phyloP scores from a whole-genome alignment of 2,113 vertebrate species.

The Mystacornis crossleyi region DNA sequence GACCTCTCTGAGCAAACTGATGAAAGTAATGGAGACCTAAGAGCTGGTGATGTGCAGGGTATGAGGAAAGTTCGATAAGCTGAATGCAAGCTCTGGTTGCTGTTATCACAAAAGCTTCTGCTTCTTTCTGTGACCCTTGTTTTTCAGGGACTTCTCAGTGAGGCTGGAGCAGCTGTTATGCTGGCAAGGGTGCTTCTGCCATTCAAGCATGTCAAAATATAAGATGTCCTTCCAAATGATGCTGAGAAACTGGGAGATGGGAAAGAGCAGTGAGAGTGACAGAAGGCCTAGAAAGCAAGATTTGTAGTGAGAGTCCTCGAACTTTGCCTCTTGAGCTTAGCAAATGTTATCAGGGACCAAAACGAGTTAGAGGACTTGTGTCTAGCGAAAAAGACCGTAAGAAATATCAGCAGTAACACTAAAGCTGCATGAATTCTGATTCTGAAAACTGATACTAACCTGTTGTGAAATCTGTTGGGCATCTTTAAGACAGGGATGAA shows the following conservation, averaged over 20 bases:
- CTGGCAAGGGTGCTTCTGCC: not conserved
- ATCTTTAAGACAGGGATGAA: not conserved
- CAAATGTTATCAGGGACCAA: not conserved
- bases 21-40: not conserved
- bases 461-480: not conserved
- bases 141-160: not conserved
- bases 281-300: not conserved
- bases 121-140: not conserved
- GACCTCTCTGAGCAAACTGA: not conserved
- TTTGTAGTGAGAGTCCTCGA: not conserved
- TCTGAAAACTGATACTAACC: not conserved
- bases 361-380: not conserved
- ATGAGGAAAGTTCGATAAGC: not conserved
- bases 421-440: not conserved
- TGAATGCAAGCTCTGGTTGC: not conserved
- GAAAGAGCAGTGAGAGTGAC: not conserved
- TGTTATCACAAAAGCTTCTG: not conserved
- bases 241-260: not conserved
- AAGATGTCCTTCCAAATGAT: not conserved
- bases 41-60: not conserved
- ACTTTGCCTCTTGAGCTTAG: not conserved
- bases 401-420: not conserved
- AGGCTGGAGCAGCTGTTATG: not conserved
- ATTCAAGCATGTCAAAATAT: not conserved
- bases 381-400: not conserved